phyloP scores from a whole-genome alignment of 2,888 invertebrate species.

The Quadroppia sp. region DNA sequence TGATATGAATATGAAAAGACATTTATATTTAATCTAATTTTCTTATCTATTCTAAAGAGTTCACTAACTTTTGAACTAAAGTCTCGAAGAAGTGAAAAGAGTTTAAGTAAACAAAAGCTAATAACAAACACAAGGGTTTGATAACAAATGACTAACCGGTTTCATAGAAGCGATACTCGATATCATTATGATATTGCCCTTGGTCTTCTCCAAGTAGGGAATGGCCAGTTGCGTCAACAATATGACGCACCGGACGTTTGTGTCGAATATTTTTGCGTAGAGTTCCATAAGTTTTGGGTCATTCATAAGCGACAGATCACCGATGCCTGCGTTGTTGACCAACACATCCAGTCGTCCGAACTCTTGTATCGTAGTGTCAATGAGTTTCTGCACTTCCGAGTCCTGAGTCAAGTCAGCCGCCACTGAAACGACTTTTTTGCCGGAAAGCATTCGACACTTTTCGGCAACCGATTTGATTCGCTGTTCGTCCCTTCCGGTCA shows the following conservation, averaged over 20 bases:
- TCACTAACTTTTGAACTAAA: too few species aligned
- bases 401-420: neutral
- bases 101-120: neutral
- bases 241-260: neutral
- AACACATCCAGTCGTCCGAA: neutral
- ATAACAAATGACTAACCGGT: neutral
- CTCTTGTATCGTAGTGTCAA: neutral
- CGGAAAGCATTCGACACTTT: neutral
- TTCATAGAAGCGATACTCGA: neutral
- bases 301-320: neutral
- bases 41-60: too few species aligned
- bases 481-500: constrained; percentile 14
- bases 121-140: neutral
- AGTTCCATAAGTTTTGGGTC: neutral
- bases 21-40: neutral
- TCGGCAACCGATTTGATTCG: constrained; percentile 1
- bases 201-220: constrained; percentile 5
- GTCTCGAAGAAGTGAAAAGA: too few species aligned
- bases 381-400: neutral
- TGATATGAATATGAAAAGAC: neutral
- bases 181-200: neutral
- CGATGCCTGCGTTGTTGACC: constrained; percentile 9
- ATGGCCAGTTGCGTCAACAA: neutral
- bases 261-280: neutral
- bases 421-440: neutral